Evolutionary conservation across 2,888 invertebrate genomes (phyloP), one percentile per base, ranked within the genome.

Genomic region (Cataglyphis albicans): DNA sequence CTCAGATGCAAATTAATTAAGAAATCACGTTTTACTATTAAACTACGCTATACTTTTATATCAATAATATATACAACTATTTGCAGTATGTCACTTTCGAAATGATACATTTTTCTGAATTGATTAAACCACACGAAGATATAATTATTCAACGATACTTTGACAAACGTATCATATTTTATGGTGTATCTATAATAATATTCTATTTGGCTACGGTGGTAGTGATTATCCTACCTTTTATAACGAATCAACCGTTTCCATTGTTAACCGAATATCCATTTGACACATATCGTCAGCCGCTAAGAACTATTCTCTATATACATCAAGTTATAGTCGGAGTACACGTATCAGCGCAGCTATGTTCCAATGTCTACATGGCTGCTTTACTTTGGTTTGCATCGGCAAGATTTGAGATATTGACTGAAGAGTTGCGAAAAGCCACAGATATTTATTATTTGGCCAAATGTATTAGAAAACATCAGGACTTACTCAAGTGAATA

Each of bases 321-420:
- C 21, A 65, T 7, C 85, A 86, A 52, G 52, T 75, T 35, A 21
- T 81, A 5, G n/a, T 68, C 21, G 87, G 86, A 52, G 67, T 15
- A 85, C 85, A 3, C 5, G 88, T 86, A 35, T 57, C 90, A 0
- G 84, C 86, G 29, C 88, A 91, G 7, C 65, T 87, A 6, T 38
- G 38, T 7, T 86, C 90, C 2, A 92, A 92, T 75, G 82, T 88
- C 15, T 88, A 87, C 73, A 85, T 92, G 18, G 89, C 89, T 3
- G 81, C 88, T 38, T 84, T 93, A 25, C 83, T 93, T 1, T 91
- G 92, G 91, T 92, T 89, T 52, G 63, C 85, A 4, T 81, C 90
- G 0, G 89, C 88, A 0, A 88, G 87, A 84, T 70, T 92, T 29
- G 91, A 93, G 61, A 85, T 92, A 6, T 68, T 93, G 38, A 67